Base-by-base conservation (phyloP, 2,888 invertebrate species). In the Barypeithes pellucidus region DNA sequence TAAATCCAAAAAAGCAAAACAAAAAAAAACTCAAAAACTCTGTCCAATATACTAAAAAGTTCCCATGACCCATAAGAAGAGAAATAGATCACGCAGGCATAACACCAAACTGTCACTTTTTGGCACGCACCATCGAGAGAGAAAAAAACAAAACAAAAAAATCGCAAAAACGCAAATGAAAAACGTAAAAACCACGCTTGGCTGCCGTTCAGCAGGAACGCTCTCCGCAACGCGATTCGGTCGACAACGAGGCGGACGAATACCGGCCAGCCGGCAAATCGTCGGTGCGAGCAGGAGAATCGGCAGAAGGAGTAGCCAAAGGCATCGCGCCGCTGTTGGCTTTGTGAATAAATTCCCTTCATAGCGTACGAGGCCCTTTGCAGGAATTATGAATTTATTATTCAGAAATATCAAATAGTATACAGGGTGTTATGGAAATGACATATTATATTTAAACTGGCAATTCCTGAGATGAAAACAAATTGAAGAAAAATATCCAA, bases 141-240 rank as follows among this genome's bases (percentile, higher is more conserved):
- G 24, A 52, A 65, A 65, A 63, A 47, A 39, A 14, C 11, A 0
- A 39, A 39, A n/a, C n/a, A 18, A 66, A 66, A 43, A 57, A 67
- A 67, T 14, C 52, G 43, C 67, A 43, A 67, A 57, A 54, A 20
- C 9, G 67, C 67, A 67, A 67, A 45, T 59, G 2, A 67, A 57
- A 67, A 59, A 67, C 67, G 67, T 67, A 67, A 67, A 67, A 57
- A 67, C 43, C 57, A 67, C 67, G 67, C 54, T 61, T 29, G 18
- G 67, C 67, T 29, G 67, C 43, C 67, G 67, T 57, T 43, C 43
- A 67, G 67, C 67, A 45, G 45, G 29, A 57, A 45, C 67, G 43
- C 43, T 24, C 54, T 59, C 33, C 45, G 45, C 39, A 33, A 57
- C 67, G 67, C 67, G 67, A 67, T 54, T 57, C 43, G 67, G 57